Conservation (phyloP, 1,140 invertebrate species). For the Pollicipes pollicipes region DNA sequence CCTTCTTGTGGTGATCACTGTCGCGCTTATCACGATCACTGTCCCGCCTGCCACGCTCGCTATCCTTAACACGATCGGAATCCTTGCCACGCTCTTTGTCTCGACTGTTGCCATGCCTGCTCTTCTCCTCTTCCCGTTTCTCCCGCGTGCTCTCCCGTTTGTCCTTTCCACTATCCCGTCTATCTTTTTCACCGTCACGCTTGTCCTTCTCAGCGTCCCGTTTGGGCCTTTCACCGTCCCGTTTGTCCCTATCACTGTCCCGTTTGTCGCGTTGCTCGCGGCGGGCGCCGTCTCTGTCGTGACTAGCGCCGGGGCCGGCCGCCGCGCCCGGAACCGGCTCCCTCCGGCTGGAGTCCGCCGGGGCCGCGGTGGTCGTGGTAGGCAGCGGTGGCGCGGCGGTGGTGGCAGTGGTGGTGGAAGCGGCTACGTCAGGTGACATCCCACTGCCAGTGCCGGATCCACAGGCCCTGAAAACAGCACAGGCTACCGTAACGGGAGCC, state of each 20-base stretch:
- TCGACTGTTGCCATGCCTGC: not conserved
- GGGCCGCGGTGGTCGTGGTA: no score
- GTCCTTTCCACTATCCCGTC: no score
- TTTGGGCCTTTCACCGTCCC: constrained; percentile 3
- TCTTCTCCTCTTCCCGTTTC: not conserved
- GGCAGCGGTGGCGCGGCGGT: no score
- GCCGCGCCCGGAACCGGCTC: not conserved
- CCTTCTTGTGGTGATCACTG: not conserved
- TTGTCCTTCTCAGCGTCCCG: not conserved
- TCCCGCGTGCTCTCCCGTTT: no score
- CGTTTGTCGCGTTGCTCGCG: not conserved
- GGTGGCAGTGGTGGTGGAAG: no score
- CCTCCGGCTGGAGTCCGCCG: not conserved
- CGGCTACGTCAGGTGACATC: no score
- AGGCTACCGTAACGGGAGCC: not conserved
- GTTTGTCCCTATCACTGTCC: constrained; percentile 4
- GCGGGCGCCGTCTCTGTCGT: not conserved
- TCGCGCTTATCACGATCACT: not conserved
- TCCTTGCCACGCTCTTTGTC: no score
- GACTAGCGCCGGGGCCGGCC: not conserved
- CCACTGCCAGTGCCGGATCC: no score
- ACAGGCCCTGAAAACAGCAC: constrained; percentile 3
- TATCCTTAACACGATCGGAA: not conserved
- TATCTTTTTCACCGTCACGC: constrained; percentile 10
- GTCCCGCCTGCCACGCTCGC: not conserved